Conservation (phyloP, 2,888 invertebrate species). For the Tachystola acroxantha region DNA sequence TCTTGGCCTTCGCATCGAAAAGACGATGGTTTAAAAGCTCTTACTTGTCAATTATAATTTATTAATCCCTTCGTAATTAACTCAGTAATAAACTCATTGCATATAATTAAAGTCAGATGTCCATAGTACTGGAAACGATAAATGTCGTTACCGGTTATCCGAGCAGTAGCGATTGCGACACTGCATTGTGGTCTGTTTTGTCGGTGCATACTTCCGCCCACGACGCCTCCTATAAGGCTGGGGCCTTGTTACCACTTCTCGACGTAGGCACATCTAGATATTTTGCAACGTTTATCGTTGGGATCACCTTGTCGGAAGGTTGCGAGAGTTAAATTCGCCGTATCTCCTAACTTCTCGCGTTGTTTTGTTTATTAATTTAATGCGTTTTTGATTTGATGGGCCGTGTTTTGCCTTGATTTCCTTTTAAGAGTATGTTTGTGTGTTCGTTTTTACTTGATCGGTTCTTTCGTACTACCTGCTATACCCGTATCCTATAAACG, state of each 20-base stretch:
- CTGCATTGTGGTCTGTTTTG: conserved; percentile 20
- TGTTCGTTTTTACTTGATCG: too few relatives aligned
- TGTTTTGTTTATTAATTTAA: conserved; percentile 39
- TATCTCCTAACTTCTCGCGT: conserved; percentile 29
- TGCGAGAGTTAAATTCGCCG: conserved; percentile 39
- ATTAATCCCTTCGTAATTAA: too few relatives aligned
- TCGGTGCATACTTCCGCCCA: conserved; percentile 62
- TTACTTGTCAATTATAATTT: too few relatives aligned
- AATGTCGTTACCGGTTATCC: conserved; percentile 2
- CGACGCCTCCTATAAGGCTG: conserved; percentile 48
- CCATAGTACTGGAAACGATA: not conserved
- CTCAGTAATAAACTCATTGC: too few relatives aligned
- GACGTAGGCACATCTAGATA: conserved; percentile 45
- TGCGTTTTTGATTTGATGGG: conserved; percentile 49
- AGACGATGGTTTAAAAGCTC: too few relatives aligned
- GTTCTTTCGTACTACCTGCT: too few relatives aligned
- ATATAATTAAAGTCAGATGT: too few relatives aligned
- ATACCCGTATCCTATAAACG: too few relatives aligned
- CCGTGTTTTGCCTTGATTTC: conserved; percentile 38
- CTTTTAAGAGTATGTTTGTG: too few relatives aligned
- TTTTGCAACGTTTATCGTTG: conserved; percentile 41
- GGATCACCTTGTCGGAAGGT: conserved; percentile 40
- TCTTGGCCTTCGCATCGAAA: too few relatives aligned
- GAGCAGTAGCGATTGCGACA: conserved; percentile 26
- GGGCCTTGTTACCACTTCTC: conserved; percentile 50